Percentiles rank a stretch among this genome's conserved stretches.
These are phyloP conservation scores for Coelopa pilipes DNA, from an alignment of 2,888 invertebrate species.

Conservation along the genomic window DNA sequence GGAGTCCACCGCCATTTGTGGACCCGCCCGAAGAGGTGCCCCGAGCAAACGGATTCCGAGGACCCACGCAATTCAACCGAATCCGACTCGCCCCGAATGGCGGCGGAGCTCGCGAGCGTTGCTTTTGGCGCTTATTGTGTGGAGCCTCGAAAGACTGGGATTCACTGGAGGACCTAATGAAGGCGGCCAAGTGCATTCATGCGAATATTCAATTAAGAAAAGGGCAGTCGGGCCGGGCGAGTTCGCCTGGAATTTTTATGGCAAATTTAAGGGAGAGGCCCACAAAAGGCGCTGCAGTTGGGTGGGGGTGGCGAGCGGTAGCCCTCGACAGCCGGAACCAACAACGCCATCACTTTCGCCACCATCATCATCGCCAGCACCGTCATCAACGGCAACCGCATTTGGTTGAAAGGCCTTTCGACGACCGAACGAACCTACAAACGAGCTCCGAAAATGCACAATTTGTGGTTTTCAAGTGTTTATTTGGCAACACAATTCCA, in stretches of 20 bases:
- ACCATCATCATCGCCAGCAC: not conserved
- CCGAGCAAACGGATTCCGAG: no score
- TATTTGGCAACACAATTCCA: slow-evolving; percentile 2
- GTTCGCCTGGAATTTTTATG: not conserved
- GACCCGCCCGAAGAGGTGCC: no score
- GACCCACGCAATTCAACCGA: no score
- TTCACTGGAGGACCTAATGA: no score
- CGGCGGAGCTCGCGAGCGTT: no score
- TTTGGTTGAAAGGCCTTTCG: not conserved
- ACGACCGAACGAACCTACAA: not conserved
- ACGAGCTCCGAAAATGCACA: not conserved
- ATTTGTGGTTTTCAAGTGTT: slow-evolving; percentile 14
- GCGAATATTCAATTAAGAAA: slow-evolving; percentile 14
- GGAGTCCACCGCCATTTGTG: no score
- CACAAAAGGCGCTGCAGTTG: no score
- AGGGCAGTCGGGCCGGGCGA: not conserved
- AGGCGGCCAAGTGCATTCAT: not conserved
- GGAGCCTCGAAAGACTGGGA: no score
- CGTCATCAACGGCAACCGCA: not conserved
- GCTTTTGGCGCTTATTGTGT: no score
- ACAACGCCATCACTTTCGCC: not conserved
- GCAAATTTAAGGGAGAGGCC: not conserved
- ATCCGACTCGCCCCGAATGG: no score
- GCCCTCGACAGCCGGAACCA: not conserved
- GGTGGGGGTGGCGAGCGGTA: no score